Base-by-base conservation (phyloP, 2,113 vertebrate species). In the Hyaena hyaena region DNA sequence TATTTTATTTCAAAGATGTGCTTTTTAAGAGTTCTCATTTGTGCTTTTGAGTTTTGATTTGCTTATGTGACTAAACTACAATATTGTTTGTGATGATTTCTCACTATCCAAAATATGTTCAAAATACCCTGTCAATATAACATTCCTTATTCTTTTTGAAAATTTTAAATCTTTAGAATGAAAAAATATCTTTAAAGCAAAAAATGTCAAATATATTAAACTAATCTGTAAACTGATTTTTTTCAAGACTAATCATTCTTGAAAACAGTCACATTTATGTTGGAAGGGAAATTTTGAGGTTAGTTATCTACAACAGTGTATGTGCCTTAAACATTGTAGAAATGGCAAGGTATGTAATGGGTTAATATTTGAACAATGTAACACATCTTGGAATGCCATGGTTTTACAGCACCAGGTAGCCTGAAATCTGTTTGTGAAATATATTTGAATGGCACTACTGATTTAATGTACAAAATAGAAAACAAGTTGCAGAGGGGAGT, bases 401-500 rank as follows among this genome's bases (percentile, higher is more conserved):
- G 63, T 87, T 14, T 83, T 58, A 68, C 1, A 50, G 58, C 19
- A 91, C 8, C 9, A 92, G 63, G 24, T 4, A 95, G 39, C 24
- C 48, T 83, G 53, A 88, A 53, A 85, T 86, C 31, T 53, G 53
- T 39, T 77, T 58, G 66, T 53, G 35, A 97, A 90, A 93, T 81
- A 45, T 85, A 65, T 76, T 74, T 83, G 31, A 89, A 77, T 71
- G n/a, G n/a, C n/a, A 58, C 28, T 43, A 83, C 48, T n/a, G 21
- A 95, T 83, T 88, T 94, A 73, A 95, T 63, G 74, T 39, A 80
- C 48, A 93, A 92, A 97, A 95, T 2, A 92, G 26, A 85, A 97
- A 95, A 88, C 24, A 92, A 96, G 35, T 26, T 95, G 24, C 26
- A 85, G 4, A 87, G 24, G 4, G 50, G n/a, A 97, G 63, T n/a